Conservation (phyloP, 2,797 vertebrate species). For the Crenuchus spilurus region DNA sequence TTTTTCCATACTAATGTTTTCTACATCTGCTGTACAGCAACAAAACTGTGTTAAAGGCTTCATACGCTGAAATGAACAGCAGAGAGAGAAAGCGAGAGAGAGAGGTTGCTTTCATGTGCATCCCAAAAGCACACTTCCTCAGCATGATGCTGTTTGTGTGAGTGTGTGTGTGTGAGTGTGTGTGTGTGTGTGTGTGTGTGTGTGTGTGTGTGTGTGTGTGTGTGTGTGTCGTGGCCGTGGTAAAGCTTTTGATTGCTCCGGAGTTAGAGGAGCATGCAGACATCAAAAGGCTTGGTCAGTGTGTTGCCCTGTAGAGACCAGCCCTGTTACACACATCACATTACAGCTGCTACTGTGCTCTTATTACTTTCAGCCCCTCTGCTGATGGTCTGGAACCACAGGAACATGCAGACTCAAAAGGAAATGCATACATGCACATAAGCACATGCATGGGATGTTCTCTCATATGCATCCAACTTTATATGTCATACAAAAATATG, state of each 20-base stretch:
- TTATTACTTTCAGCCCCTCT: background rate
- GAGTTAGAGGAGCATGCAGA: slow-evolving; percentile 27
- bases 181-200: background rate
- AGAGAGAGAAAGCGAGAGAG: background rate
- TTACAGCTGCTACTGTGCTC: background rate
- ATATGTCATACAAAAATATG: no score
- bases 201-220: slow-evolving; percentile 10
- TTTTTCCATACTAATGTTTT: no score
- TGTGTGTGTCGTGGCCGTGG: background rate
- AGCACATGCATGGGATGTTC: background rate
- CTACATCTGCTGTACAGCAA: no score
- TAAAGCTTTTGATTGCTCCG: slow-evolving; percentile 25
- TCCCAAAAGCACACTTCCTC: background rate
- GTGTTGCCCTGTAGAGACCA: slow-evolving; percentile 9
- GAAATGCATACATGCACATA: background rate
- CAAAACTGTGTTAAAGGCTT: no score
- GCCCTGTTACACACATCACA: slow-evolving; percentile 7
- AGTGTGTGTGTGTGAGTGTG: background rate
- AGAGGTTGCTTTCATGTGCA: slow-evolving; percentile 10
- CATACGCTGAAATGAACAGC: no score
- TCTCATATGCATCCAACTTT: no score
- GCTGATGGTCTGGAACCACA: background rate
- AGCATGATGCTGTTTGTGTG: slow-evolving; percentile 8
- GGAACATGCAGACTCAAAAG: slow-evolving; percentile 1
- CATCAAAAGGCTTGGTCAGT: slow-evolving; percentile 34